A percentile compares a stretch with the other conserved stretches of the same genome.
These are phyloP conservation scores for Phrynocephalus forsythii DNA, from an alignment of 2,797 vertebrate genomes.

Conservation along the genomic window DNA sequence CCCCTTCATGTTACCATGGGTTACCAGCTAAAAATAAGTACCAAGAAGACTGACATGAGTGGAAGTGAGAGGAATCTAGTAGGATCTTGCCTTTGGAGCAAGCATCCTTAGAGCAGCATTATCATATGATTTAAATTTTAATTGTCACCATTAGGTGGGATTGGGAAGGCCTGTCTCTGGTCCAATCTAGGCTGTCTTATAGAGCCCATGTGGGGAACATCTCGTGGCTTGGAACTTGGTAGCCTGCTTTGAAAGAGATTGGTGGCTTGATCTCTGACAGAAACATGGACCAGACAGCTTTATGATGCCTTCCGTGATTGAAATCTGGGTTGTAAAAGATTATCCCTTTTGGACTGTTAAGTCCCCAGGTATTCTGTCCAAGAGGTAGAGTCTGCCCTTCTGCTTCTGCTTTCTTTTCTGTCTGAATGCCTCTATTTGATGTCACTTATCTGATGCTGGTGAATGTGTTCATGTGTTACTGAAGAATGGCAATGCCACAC, in stretches of 20 bases:
- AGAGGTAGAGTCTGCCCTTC: conserved; percentile 10
- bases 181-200: not conserved
- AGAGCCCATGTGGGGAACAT: not conserved
- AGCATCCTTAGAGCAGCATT: not conserved
- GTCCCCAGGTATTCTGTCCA: conserved; percentile 19
- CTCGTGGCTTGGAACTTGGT: not conserved
- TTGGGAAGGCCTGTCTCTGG: not conserved
- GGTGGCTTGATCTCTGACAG: not conserved
- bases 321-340: conserved; percentile 24
- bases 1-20: no score
- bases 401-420: not conserved
- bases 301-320: conserved; percentile 6
- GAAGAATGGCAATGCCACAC: conserved; percentile 44
- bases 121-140: not conserved
- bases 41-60: not conserved
- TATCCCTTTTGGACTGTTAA: conserved; percentile 17
- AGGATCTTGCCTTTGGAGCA: not conserved
- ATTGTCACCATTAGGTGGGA: not conserved
- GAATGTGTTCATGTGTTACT: conserved; percentile 28
- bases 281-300: not conserved
- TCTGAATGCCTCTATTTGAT: conserved; percentile 29
- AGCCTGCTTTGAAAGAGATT: not conserved
- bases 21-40: not conserved
- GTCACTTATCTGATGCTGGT: conserved; percentile 36
- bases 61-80: not conserved